Conservation (phyloP, 2,888 invertebrate genomes). For the Bembecia ichneumoniformis region DNA sequence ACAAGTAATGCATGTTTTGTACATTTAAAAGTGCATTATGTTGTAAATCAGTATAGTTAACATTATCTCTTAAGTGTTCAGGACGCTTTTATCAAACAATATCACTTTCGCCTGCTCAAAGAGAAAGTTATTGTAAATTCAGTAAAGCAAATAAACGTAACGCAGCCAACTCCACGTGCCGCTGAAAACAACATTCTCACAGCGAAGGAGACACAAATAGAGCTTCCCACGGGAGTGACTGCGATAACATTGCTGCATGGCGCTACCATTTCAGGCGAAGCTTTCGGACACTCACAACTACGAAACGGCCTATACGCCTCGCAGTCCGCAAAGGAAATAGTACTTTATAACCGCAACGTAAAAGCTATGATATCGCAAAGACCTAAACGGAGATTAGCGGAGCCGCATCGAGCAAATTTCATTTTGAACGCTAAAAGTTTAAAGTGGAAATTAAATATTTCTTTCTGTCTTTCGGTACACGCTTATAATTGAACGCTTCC, state of each 20-base stretch:
- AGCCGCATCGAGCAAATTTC: constrained; percentile 52
- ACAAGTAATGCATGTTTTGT: not conserved
- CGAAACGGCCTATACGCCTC: constrained; percentile 19
- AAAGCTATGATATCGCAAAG: too few relatives aligned
- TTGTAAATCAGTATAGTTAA: too few relatives aligned
- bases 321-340: not conserved
- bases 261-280: constrained; percentile 59
- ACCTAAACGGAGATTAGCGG: too few relatives aligned
- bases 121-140: too few relatives aligned
- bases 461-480: constrained; percentile 22
- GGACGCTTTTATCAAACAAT: too few relatives aligned
- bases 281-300: constrained; percentile 13
- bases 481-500: constrained; percentile 23
- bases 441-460: constrained; percentile 55
- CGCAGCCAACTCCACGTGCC: too few relatives aligned
- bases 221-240: constrained; percentile 13
- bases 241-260: constrained; percentile 39
- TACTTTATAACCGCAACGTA: not conserved
- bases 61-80: too few relatives aligned
- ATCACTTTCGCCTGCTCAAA: too few relatives aligned
- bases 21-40: too few relatives aligned
- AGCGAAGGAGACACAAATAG: constrained; percentile 24
- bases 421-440: constrained; percentile 55
- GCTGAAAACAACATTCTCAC: too few relatives aligned
- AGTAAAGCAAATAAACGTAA: too few relatives aligned